Evolutionary conservation across 2,113 vertebrate species (phyloP).

Genomic region (Chrysochloris asiatica): DNA sequence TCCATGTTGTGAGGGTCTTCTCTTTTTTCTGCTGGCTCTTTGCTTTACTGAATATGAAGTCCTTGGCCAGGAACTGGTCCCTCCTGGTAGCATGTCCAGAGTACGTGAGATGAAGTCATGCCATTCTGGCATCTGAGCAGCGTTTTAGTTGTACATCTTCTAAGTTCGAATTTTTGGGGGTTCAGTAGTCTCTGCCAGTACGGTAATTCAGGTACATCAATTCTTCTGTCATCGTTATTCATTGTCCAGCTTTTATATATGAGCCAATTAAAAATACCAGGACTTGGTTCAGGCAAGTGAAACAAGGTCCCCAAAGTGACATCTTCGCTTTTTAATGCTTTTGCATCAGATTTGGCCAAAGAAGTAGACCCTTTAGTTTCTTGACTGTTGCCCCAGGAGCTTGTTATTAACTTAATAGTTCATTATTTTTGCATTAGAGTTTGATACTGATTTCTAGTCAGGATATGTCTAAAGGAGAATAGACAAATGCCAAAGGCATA

Average conservation of each 20-base stretch:
- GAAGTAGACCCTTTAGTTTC: not conserved
- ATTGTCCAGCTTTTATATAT: not conserved
- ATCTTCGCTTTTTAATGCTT: not conserved
- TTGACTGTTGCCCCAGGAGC: not conserved
- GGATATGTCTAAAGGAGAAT: constrained; percentile 16
- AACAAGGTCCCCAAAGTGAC: not conserved
- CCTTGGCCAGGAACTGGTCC: not conserved
- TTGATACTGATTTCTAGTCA: constrained; percentile 17
- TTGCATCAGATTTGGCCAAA: not conserved
- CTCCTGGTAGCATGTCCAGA: not conserved
- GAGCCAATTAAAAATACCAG: not conserved
- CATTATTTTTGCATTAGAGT: constrained; percentile 34
- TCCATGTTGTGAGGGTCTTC: not conserved
- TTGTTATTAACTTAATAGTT: not conserved
- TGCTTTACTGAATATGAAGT: not conserved
- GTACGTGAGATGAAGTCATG: not conserved
- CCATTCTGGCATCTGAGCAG: not conserved
- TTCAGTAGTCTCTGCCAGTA: not conserved
- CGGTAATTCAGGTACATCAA: not conserved
- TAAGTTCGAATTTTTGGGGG: not conserved
- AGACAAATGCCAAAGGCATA: not conserved
- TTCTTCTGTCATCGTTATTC: not conserved
- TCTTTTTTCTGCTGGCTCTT: not conserved
- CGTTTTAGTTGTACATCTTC: not conserved
- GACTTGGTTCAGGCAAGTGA: not conserved